Evolutionary conservation across 2,888 invertebrate genomes (phyloP).

Genomic region (Oeneis ivallda): DNA sequence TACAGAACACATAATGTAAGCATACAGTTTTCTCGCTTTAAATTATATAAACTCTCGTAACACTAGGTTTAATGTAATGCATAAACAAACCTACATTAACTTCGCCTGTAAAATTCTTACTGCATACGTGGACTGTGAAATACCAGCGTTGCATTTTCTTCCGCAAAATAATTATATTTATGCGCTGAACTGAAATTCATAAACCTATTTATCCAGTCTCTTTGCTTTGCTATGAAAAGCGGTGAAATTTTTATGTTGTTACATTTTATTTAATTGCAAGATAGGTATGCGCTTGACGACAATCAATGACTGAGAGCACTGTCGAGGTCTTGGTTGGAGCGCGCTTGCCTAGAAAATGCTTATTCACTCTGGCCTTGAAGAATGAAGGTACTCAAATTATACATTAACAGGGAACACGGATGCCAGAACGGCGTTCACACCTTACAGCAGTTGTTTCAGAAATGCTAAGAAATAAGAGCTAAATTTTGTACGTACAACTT

Average conservation of each 20-base stretch:
- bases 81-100: conserved; percentile 25
- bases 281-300: no score
- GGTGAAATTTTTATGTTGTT: background rate
- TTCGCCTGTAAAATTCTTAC: conserved; percentile 25
- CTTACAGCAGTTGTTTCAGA: no score
- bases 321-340: no score
- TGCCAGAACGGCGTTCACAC: no score
- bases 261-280: no score
- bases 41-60: conserved; percentile 14
- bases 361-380: no score
- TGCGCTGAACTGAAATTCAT: conserved; percentile 8
- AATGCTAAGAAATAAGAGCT: no score
- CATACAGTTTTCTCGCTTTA: conserved; percentile 2
- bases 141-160: conserved; percentile 25
- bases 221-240: conserved; percentile 5
- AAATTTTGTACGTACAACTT: no score
- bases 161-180: conserved; percentile 30
- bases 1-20: background rate
- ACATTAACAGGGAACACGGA: no score
- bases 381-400: no score
- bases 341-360: no score
- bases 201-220: background rate
- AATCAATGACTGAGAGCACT: no score
- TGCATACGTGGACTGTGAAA: conserved; percentile 27
- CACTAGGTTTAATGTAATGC: conserved; percentile 14